A percentile compares a stretch with the other conserved stretches of the same genome.
Evolutionary conservation across 1,140 invertebrate genomes (phyloP).

Genomic region (Colletes latitarsis): DNA sequence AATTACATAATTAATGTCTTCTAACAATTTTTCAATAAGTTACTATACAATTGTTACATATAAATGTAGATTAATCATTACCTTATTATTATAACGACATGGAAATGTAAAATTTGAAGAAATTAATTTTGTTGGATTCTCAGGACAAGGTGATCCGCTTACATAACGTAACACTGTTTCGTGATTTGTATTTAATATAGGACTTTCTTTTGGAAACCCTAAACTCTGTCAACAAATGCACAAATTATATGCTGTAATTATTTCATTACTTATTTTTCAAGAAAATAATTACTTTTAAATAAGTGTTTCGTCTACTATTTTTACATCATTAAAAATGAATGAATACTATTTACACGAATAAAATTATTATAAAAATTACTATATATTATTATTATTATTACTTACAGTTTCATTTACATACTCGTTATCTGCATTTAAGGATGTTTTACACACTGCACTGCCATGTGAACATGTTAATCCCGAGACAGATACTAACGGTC

Average conservation of each 20-base stretch:
- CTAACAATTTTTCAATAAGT: slow-evolving; percentile 14
- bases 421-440: slow-evolving; percentile 61
- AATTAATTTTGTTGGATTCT: slow-evolving; percentile 71
- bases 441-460: slow-evolving; percentile 79
- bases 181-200: slow-evolving; percentile 67
- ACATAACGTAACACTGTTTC: slow-evolving; percentile 76
- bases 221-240: slow-evolving; percentile 74
- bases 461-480: slow-evolving; percentile 79
- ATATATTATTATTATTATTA: slow-evolving; percentile 45
- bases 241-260: not conserved
- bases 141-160: slow-evolving; percentile 77
- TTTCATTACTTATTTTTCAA: not conserved
- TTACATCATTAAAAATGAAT: too few relatives aligned
- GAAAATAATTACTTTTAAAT: slow-evolving; percentile 1
- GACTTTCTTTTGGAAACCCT: slow-evolving; percentile 75
- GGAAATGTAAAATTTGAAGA: slow-evolving; percentile 78
- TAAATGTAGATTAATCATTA: slow-evolving; percentile 62
- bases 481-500: slow-evolving; percentile 78
- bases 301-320: not conserved
- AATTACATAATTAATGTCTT: slow-evolving; percentile 20
- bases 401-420: slow-evolving; percentile 79
- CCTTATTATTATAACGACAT: slow-evolving; percentile 76
- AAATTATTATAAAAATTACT: not conserved
- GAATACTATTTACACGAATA: too few relatives aligned
- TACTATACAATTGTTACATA: not conserved